Percentiles rank a stretch among this genome's conserved stretches.
phyloP scores from a whole-genome alignment of 1,140 invertebrate species.

The Zeugodacus cucurbitae region DNA sequence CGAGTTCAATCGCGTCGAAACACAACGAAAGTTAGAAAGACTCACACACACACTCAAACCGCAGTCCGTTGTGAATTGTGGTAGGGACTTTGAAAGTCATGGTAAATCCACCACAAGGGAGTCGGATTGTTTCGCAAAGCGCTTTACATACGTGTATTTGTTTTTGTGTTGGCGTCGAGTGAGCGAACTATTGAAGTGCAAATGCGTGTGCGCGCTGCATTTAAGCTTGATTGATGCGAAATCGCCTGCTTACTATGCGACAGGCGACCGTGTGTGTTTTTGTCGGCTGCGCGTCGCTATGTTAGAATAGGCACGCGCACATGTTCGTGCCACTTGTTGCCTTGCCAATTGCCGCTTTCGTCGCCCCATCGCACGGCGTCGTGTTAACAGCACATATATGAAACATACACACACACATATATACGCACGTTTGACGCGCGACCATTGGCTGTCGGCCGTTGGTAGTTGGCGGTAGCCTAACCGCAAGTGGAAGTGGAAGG shows the following conservation, averaged over 20 bases:
- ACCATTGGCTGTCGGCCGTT: not conserved
- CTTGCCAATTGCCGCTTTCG: not conserved
- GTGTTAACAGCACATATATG: not conserved
- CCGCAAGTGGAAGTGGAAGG: conserved; percentile 1
- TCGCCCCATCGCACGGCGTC: not conserved
- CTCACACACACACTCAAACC: too few species aligned
- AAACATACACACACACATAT: not conserved
- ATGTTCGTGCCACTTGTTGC: not conserved
- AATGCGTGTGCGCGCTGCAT: not conserved
- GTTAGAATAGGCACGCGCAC: not conserved
- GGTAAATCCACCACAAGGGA: too few species aligned
- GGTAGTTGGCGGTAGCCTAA: not conserved
- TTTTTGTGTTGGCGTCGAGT: not conserved
- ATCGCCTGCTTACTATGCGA: not conserved
- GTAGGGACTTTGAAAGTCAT: too few species aligned
- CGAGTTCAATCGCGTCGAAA: not conserved
- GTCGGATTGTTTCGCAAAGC: too few species aligned
- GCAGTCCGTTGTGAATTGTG: too few species aligned
- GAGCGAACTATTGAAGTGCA: not conserved
- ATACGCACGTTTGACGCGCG: not conserved
- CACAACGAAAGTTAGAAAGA: not conserved
- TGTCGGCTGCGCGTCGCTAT: not conserved
- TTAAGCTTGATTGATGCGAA: not conserved
- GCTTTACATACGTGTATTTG: too few species aligned
- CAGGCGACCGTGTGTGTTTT: not conserved